Conservation (phyloP, 2,797 vertebrate species). For the Lerista edwardsae region DNA sequence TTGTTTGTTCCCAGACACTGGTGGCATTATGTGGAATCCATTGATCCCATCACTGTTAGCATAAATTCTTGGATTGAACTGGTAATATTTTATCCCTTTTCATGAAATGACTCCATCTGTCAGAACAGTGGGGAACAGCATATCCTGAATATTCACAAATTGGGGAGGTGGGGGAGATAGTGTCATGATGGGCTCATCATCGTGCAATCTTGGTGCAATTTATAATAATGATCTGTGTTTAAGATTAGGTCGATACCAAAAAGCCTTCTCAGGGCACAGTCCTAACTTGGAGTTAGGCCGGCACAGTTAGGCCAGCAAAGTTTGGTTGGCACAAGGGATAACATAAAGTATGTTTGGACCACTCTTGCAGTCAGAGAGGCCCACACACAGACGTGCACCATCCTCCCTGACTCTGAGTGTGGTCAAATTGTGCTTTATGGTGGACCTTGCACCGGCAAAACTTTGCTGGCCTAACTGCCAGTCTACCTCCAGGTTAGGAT, state of each 20-base stretch:
- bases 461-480: too few species aligned
- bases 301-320: too few species aligned
- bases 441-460: too few species aligned
- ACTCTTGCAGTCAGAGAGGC: too few species aligned
- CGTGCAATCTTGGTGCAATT: not conserved
- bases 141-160: not conserved
- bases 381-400: too few species aligned
- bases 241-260: not conserved
- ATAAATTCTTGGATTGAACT: slow-evolving; percentile 97
- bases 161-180: not conserved
- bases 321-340: too few species aligned
- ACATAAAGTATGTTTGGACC: too few species aligned
- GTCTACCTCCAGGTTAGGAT: too few species aligned
- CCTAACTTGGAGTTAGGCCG: too few species aligned
- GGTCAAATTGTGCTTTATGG: too few species aligned
- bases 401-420: too few species aligned
- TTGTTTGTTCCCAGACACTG: slow-evolving; percentile 93
- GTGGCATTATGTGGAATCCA: slow-evolving; percentile 98
- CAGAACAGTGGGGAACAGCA: not conserved
- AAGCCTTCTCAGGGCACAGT: too few species aligned
- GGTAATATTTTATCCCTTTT: slow-evolving; percentile 74
- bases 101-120: not conserved
- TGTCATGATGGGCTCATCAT: not conserved
- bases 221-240: not conserved
- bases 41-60: slow-evolving; percentile 93